A percentile compares a stretch with the other conserved stretches of the same genome.
These are phyloP conservation scores for Laticauda laticaudata DNA, from an alignment of 2,113 vertebrate species.

Conservation along the genomic window DNA sequence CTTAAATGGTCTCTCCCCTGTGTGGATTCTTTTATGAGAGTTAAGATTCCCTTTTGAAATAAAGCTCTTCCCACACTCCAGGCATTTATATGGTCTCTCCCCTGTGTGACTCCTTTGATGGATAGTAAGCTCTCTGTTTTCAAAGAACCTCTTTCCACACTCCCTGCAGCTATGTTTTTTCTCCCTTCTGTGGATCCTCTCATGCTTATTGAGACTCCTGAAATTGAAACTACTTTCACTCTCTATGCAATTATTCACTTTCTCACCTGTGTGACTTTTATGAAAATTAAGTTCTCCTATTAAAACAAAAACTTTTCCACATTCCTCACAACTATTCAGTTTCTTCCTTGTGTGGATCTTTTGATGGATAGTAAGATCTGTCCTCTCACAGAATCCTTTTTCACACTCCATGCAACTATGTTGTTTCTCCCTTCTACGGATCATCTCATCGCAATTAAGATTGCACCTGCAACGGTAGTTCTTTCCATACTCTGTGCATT, in stretches of 20 bases:
- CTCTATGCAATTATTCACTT: not conserved
- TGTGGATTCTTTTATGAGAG: not conserved
- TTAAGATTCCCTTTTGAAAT: too few species aligned
- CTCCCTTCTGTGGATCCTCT: not conserved
- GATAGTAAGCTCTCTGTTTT: not conserved
- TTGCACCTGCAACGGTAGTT: not conserved
- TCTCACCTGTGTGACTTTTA: not conserved
- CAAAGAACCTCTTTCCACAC: not conserved
- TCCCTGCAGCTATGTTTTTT: not conserved
- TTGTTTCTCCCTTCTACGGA: not conserved
- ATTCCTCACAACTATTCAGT: not conserved
- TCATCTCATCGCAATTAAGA: not conserved
- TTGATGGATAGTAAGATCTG: not conserved
- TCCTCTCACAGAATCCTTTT: not conserved
- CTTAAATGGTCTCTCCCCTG: not conserved
- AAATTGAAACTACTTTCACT: not conserved
- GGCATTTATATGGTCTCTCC: not conserved
- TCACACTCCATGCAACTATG: not conserved
- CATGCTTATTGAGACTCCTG: not conserved
- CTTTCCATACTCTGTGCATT: not conserved
- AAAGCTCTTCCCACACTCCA: not conserved
- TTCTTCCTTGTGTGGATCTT: not conserved
- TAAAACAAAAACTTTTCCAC: not conserved
- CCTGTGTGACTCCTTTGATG: not conserved
- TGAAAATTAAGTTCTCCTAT: not conserved